Conservation (phyloP, 2,797 vertebrate genomes). For the Parauchenoglanis ngamensis region DNA sequence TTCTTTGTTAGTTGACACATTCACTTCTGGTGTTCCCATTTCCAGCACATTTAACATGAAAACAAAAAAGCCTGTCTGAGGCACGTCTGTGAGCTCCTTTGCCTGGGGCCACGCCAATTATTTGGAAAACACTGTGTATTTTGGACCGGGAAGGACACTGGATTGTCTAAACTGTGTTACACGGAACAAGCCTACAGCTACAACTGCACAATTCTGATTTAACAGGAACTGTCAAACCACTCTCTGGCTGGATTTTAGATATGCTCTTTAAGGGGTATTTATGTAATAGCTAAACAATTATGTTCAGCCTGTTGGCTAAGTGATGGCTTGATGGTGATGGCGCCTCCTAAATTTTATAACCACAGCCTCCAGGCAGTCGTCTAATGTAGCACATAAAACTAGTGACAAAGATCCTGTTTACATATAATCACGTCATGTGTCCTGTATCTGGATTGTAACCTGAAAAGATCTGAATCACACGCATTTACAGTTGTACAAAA, state of each 20-base stretch:
- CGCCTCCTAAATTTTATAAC: conserved; percentile 51
- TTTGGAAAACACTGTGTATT: conserved; percentile 46
- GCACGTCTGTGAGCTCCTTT: conserved; percentile 41
- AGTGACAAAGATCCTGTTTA: conserved; percentile 1
- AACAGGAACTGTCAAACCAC: conserved; percentile 29
- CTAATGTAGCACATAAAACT: conserved; percentile 28
- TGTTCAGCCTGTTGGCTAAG: conserved; percentile 42
- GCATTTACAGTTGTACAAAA: not conserved
- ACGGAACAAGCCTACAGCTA: conserved; percentile 43
- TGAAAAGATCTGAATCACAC: not conserved
- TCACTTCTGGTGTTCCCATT: conserved; percentile 47
- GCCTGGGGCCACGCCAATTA: conserved; percentile 29
- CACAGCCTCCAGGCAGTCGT: conserved; percentile 16
- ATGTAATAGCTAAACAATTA: conserved; percentile 50
- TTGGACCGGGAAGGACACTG: conserved; percentile 28
- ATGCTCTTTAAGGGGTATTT: conserved; percentile 39
- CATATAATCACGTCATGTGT: not conserved
- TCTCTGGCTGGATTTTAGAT: conserved; percentile 29
- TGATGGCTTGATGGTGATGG: conserved; percentile 51
- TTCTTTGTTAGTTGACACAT: conserved; percentile 61
- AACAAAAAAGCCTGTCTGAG: conserved; percentile 53
- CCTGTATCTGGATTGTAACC: not conserved
- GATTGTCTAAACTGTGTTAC: conserved; percentile 51
- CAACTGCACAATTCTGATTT: conserved; percentile 2
- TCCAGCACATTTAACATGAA: conserved; percentile 55